Conservation (phyloP, 2,797 vertebrate genomes). For the Catharus ustulatus region DNA sequence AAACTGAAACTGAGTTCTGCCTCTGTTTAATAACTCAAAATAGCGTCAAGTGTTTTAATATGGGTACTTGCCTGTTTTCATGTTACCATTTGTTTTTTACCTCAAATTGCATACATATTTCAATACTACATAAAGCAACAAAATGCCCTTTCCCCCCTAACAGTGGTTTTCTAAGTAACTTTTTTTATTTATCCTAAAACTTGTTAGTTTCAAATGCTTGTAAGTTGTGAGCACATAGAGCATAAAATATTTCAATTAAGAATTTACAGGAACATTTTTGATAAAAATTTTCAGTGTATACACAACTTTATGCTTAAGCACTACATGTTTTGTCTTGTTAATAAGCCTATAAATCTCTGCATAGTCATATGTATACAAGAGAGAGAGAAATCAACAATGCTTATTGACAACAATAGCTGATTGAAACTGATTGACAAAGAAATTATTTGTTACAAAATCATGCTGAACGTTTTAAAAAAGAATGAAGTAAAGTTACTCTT, state of each 20-base stretch:
- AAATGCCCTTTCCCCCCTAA: background rate
- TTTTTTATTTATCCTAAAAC: background rate
- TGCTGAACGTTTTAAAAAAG: background rate
- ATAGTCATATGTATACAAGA: background rate
- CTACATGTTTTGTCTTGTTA: background rate
- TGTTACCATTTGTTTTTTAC: background rate
- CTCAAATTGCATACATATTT: background rate
- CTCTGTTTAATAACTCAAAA: background rate
- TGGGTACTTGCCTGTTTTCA: background rate
- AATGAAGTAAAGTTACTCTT: background rate
- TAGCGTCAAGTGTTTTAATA: background rate
- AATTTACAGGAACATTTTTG: background rate
- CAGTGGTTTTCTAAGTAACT: background rate
- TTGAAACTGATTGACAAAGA: background rate
- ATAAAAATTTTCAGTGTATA: background rate
- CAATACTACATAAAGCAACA: background rate
- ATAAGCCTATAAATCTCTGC: background rate
- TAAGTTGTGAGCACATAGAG: background rate
- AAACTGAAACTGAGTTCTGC: background rate
- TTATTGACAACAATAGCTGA: background rate
- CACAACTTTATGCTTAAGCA: background rate
- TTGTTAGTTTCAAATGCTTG: background rate
- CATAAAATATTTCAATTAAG: background rate
- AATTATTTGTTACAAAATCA: background rate
- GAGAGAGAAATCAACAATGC: background rate